These are phyloP conservation scores for Leptura quadrifasciata DNA, from an alignment of 2,888 invertebrate genomes.

Conservation along the genomic window DNA sequence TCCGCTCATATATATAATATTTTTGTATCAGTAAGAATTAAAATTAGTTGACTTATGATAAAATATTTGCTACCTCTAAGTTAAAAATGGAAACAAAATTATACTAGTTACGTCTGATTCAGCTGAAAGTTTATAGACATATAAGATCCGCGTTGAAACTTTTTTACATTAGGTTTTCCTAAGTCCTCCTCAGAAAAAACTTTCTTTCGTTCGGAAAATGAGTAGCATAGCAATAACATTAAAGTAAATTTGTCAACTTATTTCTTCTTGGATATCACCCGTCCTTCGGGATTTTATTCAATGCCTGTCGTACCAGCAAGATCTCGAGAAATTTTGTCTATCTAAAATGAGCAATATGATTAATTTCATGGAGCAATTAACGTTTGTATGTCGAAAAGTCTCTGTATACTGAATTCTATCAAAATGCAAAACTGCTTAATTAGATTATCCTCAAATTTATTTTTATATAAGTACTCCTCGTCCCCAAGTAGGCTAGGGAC, in stretches of 20 bases:
- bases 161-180: not conserved
- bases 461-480: no score
- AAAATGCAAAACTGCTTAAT: no score
- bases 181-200: not conserved
- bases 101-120: not conserved
- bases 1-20: no score
- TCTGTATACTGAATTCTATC: no score
- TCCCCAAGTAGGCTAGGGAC: no score
- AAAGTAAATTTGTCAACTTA: conserved; percentile 2
- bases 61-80: not conserved
- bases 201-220: not conserved
- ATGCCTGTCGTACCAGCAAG: not conserved
- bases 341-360: no score
- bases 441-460: no score
- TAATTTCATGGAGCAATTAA: no score
- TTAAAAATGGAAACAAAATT: not conserved
- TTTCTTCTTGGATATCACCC: not conserved
- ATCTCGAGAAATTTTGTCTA: not conserved
- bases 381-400: no score
- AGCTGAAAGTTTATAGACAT: not conserved
- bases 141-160: not conserved
- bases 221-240: not conserved
- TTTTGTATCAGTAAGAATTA: no score
- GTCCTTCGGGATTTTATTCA: not conserved
- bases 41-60: no score